phyloP scores from a whole-genome alignment of 2,888 invertebrate genomes.

The Nasonia oneida region DNA sequence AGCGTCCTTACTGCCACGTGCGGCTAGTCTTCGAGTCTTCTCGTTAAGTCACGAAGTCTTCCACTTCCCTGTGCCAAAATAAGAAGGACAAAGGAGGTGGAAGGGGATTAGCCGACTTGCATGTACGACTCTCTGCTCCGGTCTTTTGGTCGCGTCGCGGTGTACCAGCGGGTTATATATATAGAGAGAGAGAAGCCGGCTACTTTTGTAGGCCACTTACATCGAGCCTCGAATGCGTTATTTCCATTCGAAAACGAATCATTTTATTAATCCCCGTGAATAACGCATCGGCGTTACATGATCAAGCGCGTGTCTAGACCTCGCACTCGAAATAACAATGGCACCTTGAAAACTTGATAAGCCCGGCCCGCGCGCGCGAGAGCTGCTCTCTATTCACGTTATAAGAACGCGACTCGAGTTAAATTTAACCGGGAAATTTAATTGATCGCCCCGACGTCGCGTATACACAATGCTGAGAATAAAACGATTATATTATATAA shows the following conservation, averaged over 20 bases:
- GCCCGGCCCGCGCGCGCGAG: background rate
- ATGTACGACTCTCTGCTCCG: background rate
- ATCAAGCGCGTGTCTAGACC: background rate
- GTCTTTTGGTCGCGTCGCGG: background rate
- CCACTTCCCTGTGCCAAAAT: background rate
- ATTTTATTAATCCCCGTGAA: background rate
- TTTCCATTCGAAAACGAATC: too few species aligned
- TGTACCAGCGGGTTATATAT: background rate
- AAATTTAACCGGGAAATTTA: background rate
- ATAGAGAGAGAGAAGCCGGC: background rate
- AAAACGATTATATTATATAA: background rate
- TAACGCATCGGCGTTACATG: background rate
- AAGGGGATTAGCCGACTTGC: slow-evolving; percentile 1
- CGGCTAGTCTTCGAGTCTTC: background rate
- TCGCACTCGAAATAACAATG: background rate
- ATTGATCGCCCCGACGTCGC: background rate
- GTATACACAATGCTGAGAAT: background rate
- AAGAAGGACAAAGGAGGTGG: background rate
- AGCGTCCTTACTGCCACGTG: background rate
- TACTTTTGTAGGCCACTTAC: background rate
- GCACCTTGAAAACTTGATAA: background rate
- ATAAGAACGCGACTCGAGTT: background rate
- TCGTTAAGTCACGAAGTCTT: background rate
- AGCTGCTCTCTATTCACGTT: background rate
- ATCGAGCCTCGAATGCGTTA: background rate